phyloP scores from a whole-genome alignment of 1,140 invertebrate species.

The Calosoma granatense region DNA sequence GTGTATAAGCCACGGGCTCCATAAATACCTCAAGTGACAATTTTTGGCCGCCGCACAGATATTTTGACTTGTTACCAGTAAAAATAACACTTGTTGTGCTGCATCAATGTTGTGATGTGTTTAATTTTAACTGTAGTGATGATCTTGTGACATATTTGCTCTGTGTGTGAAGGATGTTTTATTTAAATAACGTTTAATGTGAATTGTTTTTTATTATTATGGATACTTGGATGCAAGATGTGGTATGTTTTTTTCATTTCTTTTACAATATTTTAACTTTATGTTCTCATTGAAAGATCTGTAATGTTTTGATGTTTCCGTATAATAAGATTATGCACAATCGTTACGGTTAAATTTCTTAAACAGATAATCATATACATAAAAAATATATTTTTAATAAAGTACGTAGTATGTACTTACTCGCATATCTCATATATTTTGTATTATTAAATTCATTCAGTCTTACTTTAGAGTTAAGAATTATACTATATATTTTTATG shows the following conservation, averaged over 20 bases:
- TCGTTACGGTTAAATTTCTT: no score
- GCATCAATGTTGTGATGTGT: not conserved
- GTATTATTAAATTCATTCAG: no score
- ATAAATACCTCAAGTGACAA: not conserved
- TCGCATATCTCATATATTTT: no score
- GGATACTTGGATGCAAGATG: constrained; percentile 28
- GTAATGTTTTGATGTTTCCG: not conserved
- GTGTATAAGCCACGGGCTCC: not conserved
- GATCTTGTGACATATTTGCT: not conserved
- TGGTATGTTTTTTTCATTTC: constrained; percentile 20
- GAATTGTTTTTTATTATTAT: constrained; percentile 12
- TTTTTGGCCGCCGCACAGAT: not conserved
- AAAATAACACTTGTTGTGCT: constrained; percentile 3
- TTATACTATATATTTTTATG: no score
- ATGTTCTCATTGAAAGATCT: constrained; percentile 9
- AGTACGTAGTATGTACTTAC: no score
- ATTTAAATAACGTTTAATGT: not conserved
- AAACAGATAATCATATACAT: no score
- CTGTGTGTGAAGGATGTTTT: not conserved
- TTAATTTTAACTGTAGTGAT: not conserved
- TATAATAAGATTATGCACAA: no score
- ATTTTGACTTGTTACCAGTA: not conserved
- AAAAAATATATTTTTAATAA: no score
- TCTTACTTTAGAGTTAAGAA: no score
- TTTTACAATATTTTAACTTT: constrained; percentile 2